Evolutionary conservation across 2,113 vertebrate genomes (phyloP), one percentile per base, ranked within the genome.

Genomic region (Mungos mungo): DNA sequence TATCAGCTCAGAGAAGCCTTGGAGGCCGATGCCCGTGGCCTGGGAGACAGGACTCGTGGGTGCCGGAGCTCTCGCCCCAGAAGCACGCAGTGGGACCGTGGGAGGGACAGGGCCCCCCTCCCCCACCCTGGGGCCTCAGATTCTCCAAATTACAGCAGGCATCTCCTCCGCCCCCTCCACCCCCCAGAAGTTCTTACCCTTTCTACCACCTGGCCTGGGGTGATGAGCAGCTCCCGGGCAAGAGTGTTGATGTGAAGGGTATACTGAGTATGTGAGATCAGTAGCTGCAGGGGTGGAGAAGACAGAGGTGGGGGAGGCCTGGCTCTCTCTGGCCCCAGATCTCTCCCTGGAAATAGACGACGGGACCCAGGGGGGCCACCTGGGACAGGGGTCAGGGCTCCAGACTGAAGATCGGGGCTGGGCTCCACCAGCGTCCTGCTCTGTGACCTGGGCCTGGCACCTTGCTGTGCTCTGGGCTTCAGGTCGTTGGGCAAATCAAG

Each of bases 161-260:
- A 19, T 57, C 54, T 19, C 23, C 7, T 19, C 11, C 10, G 2
- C 45, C 50, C 50, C 50, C 5, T 5, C 38, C 38, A 4, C 41
- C 38, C 57, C 5, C 41, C 25, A 31, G 72, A 33, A 38, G 47
- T n/a, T 23, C 89, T 92, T 66, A 96, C 90, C 84, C 29, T 79
- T 38, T 90, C 80, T 1, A 96, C 76, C 50, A 95, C 88, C 79
- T 94, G 8, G 16, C 74, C 82, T 0, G 96, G 93, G 29, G 95
- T 35, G 0, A 97, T 60, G 50, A 98, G 97, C 4, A 57, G 72
- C n/a, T 91, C 16, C 0, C 97, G 92, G 35, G 77, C 97, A 0
- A 97, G 65, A 0, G 93, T 95, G 77, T 98, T 98, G 86, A 98
- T 98, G 47, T 97, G 93, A 50, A 98, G 38, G 0, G 96, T 98